A percentile compares a stretch with the other conserved stretches of the same genome.
phyloP scores from a whole-genome alignment of 1,140 invertebrate genomes.

The Temnothorax nylanderi region DNA sequence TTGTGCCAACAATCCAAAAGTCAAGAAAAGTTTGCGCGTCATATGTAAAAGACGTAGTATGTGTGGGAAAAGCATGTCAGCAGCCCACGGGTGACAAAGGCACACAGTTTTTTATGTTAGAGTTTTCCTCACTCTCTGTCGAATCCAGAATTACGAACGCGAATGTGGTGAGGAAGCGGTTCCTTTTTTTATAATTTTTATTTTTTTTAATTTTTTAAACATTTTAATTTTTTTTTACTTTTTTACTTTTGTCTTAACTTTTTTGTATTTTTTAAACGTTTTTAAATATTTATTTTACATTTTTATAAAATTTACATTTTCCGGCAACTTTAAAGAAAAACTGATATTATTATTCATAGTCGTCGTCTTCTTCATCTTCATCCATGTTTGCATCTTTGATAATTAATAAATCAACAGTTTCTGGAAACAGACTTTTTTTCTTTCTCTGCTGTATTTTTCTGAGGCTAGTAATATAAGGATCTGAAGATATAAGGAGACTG shows the following conservation, averaged over 20 bases:
- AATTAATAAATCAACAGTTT: not conserved
- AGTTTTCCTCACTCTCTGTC: not conserved
- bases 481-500: not conserved
- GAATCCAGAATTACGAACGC: constrained; percentile 17
- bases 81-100: too few relatives aligned
- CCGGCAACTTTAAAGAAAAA: too few relatives aligned
- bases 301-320: too few relatives aligned
- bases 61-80: too few relatives aligned
- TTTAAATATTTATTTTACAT: too few relatives aligned
- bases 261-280: not conserved
- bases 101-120: not conserved
- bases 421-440: not conserved
- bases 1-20: too few relatives aligned
- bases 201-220: not conserved
- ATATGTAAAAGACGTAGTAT: too few relatives aligned
- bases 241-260: not conserved
- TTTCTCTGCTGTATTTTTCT: not conserved
- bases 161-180: not conserved
- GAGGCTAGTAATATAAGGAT: not conserved
- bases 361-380: too few relatives aligned
- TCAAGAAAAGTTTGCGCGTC: too few relatives aligned
- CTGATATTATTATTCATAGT: too few relatives aligned
- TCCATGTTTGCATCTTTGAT: too few relatives aligned
- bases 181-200: not conserved
- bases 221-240: not conserved